Evolutionary conservation across 2,113 vertebrate genomes (phyloP).

Genomic region (Cyanoderma ruficeps): DNA sequence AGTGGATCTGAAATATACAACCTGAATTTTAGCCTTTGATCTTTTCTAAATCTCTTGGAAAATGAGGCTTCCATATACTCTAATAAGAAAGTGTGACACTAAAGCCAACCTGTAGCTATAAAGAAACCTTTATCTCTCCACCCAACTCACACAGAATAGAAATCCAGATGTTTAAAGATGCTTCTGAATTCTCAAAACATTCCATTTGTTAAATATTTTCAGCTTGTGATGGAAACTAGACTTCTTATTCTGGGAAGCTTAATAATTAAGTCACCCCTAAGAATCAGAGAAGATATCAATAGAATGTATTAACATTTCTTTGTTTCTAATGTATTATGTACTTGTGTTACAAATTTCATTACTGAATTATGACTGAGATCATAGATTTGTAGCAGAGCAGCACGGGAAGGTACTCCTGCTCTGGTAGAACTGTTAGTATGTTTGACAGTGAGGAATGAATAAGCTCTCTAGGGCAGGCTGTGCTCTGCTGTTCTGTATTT

Average conservation of each 20-base stretch:
- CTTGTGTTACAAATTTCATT: not conserved
- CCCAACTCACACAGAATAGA: not conserved
- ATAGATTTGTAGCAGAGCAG: not conserved
- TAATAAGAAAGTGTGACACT: not conserved
- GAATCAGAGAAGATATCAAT: not conserved
- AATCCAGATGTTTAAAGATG: not conserved
- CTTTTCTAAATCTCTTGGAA: not conserved
- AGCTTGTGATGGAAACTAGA: not conserved
- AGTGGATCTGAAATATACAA: not conserved
- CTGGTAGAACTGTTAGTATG: not conserved
- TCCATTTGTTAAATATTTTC: not conserved
- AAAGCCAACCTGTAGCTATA: not conserved
- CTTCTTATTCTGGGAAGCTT: not conserved
- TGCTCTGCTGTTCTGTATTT: not conserved
- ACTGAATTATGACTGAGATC: not conserved
- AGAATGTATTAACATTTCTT: not conserved
- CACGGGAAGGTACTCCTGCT: not conserved
- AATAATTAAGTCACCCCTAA: not conserved
- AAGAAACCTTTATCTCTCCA: not conserved
- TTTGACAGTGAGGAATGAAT: not conserved
- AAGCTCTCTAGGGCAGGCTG: not conserved
- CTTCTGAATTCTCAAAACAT: not conserved
- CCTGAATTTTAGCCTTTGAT: not conserved
- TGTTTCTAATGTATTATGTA: not conserved
- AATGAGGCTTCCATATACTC: not conserved